Evolutionary conservation across 1,140 invertebrate genomes (phyloP).

Genomic region (Gryllus bimaculatus): DNA sequence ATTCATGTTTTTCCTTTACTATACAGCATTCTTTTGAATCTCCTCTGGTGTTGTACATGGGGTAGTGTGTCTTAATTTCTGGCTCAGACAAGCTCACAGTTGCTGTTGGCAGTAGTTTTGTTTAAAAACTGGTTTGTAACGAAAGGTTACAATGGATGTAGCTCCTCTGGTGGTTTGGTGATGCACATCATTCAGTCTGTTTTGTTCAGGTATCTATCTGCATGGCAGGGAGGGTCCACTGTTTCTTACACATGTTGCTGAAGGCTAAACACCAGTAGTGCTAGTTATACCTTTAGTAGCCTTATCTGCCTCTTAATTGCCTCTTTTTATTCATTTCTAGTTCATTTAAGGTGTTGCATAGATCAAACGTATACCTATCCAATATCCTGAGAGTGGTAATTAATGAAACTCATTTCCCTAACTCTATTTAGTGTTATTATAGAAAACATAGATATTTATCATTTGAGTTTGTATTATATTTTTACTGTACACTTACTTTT

Average conservation of each 20-base stretch:
- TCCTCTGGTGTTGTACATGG: not conserved
- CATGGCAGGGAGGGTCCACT: constrained; percentile 2
- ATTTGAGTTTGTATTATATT: too few relatives aligned
- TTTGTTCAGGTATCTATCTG: not conserved
- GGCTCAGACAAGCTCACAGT: not conserved
- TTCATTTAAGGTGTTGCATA: not conserved
- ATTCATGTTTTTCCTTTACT: not conserved
- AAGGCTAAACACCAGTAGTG: not conserved
- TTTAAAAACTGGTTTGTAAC: not conserved
- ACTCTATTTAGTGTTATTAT: too few relatives aligned
- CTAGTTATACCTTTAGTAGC: not conserved
- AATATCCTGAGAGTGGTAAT: too few relatives aligned
- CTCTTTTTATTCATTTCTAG: not conserved
- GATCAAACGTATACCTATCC: not conserved
- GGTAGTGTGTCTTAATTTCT: not conserved
- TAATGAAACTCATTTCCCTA: too few relatives aligned
- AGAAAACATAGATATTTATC: too few relatives aligned
- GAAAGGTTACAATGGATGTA: not conserved
- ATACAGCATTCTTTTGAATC: not conserved
- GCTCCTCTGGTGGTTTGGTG: not conserved
- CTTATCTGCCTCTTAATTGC: not conserved
- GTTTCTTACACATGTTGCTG: not conserved
- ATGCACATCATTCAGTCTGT: not conserved
- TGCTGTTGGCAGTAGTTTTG: not conserved
- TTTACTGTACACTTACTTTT: too few relatives aligned